A percentile compares a stretch with the other conserved stretches of the same genome.
Evolutionary conservation across 2,113 vertebrate genomes (phyloP).

Genomic region (Mobula birostris): DNA sequence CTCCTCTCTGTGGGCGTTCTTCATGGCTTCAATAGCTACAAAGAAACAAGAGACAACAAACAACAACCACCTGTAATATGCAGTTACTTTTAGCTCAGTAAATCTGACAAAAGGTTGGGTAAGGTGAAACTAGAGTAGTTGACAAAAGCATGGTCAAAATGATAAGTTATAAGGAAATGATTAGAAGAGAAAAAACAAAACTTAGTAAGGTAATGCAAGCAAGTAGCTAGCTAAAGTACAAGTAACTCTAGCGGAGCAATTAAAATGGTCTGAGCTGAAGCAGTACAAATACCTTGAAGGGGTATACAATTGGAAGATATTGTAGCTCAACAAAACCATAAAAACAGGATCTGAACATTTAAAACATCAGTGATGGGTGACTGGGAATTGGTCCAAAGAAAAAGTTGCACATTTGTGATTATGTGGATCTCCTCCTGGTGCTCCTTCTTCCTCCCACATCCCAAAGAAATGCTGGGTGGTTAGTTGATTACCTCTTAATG

Average conservation of each 20-base stretch:
- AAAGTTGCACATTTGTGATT: too few relatives aligned
- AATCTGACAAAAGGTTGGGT: not conserved
- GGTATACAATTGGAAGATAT: too few relatives aligned
- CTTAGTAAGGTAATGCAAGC: not conserved
- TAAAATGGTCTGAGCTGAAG: not conserved
- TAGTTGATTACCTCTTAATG: too few relatives aligned
- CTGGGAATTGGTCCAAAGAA: too few relatives aligned
- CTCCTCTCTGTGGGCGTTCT: slow-evolving; percentile 91
- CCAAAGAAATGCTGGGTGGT: too few relatives aligned
- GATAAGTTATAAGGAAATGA: not conserved
- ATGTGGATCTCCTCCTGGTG: too few relatives aligned
- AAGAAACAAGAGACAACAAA: not conserved
- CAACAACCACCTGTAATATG: not conserved
- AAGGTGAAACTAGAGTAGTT: not conserved
- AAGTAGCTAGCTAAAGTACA: not conserved
- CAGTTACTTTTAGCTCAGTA: too few relatives aligned
- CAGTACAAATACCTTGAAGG: not conserved
- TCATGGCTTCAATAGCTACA: slow-evolving; percentile 95
- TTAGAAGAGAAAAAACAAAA: not conserved
- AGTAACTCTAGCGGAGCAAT: not conserved
- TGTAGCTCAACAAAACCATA: too few relatives aligned
- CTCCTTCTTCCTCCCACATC: too few relatives aligned
- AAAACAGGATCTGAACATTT: too few relatives aligned
- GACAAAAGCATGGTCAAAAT: not conserved
- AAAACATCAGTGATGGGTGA: too few relatives aligned